Percentiles rank a stretch among this genome's conserved stretches.
These are phyloP conservation scores for Scaptomyza caliginosa DNA, from an alignment of 2,888 invertebrate genomes.

Conservation along the genomic window DNA sequence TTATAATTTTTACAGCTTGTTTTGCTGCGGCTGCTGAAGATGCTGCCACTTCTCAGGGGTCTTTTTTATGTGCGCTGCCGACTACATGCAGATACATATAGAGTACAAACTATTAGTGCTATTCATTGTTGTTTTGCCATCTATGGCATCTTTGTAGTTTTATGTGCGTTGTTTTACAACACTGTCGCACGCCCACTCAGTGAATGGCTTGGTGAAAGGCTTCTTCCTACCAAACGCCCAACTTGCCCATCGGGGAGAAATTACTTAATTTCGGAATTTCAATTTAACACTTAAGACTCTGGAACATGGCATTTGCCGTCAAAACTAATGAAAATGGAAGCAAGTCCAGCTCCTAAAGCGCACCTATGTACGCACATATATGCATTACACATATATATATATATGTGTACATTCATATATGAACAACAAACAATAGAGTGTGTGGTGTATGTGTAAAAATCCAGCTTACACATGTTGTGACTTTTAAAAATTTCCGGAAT, in stretches of 20 bases:
- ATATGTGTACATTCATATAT: slow-evolving; percentile 18
- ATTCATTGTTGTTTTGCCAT: slow-evolving; percentile 58
- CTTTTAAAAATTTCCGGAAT: slow-evolving; percentile 80
- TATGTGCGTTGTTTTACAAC: slow-evolving; percentile 66
- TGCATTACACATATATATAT: not conserved
- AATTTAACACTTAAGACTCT: slow-evolving; percentile 76
- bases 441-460: slow-evolving; percentile 54
- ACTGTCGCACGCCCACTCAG: slow-evolving; percentile 46
- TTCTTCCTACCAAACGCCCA: slow-evolving; percentile 11
- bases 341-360: slow-evolving; percentile 3
- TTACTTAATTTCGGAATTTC: slow-evolving; percentile 80
- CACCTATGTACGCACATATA: slow-evolving; percentile 11
- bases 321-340: slow-evolving; percentile 9
- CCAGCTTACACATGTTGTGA: slow-evolving; percentile 77
- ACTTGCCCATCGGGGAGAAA: slow-evolving; percentile 68
- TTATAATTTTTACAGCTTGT: slow-evolving; percentile 76
- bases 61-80: slow-evolving; percentile 46
- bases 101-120: slow-evolving; percentile 63
- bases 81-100: slow-evolving; percentile 13
- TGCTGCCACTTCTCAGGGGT: slow-evolving; percentile 25
- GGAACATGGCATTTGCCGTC: slow-evolving; percentile 34
- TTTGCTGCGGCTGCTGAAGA: slow-evolving; percentile 49
- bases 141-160: slow-evolving; percentile 57
- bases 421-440: slow-evolving; percentile 23
- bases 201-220: slow-evolving; percentile 21